Base-by-base conservation (phyloP, 2,797 vertebrate species). In the Periophthalmus magnuspinnatus region DNA sequence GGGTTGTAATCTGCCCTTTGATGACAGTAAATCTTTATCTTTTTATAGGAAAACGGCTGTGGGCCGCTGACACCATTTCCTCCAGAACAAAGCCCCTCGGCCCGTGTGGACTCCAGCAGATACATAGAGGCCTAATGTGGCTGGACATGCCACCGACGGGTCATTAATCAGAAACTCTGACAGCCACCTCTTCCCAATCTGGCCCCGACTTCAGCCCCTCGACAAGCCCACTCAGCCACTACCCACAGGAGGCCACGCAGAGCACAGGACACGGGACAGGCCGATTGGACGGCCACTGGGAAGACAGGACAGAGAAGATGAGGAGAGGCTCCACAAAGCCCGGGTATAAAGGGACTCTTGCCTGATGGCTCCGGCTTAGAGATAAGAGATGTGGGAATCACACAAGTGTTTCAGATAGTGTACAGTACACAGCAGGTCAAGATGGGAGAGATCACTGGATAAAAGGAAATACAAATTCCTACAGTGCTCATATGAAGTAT, bases 11-110 rank as follows among this genome's bases (percentile, higher is more conserved):
- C 98, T 99, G 91, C 94, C 95, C 96, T 95, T 93, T 95, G 96
- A 99, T 99, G 98, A 99, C 97, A 98, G 96, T 97, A 99, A 99
- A 98, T 99, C 97, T 99, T 99, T 98, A 97, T 99, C 96, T 99
- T 98, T 98, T 97, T 98, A 97, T 96, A 95, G 95, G 96, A 96
- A 96, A 96, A 96, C 94, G 94, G 95, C 95, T 94, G 93, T 94
- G 95, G 95, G 94, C 95, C 94, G 95, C 95, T 97, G 97, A 99
- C 96, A 99, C 96, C 93, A 96, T 97, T 99, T 99, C 97, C 97
- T 98, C 93, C 95, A 96, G 97, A 98, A 99, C 97, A 99, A 99
- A 99, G 97, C 95, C 94, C 87, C 88, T 91, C 86, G 93, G 95
- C 95, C 96, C 93, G 81, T 93, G 94, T 95, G 95, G 96, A 97